These are phyloP conservation scores for Temnopleurus reevesii DNA, from an alignment of 53 echinoderm and acorn worm genomes.

Conservation along the genomic window DNA sequence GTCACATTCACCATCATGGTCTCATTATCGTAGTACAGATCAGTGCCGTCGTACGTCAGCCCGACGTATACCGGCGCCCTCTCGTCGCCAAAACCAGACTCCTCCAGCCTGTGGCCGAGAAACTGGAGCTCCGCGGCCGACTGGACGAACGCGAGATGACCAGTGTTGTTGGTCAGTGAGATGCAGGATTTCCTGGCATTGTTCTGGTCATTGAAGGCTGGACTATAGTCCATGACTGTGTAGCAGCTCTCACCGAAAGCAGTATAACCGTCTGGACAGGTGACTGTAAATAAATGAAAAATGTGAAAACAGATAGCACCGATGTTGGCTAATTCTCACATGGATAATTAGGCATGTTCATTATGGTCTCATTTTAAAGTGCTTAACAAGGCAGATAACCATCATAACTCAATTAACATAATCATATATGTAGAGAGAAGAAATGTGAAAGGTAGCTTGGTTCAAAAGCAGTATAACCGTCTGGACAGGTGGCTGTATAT, in stretches of 20 bases:
- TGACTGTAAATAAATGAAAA: constrained; percentile 56
- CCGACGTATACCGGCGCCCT: constrained; percentile 55
- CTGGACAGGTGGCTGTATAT: constrained; percentile 71
- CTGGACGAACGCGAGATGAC: constrained; percentile 67
- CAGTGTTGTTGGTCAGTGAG: constrained; percentile 56
- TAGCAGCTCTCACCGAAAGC: constrained; percentile 69
- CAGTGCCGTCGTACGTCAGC: constrained; percentile 23
- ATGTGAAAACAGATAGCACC: too few species aligned
- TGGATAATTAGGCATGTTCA: too few species aligned
- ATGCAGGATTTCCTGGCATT: constrained; percentile 56
- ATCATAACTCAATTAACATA: too few species aligned
- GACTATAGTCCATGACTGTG: constrained; percentile 46
- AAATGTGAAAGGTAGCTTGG: too few species aligned
- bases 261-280: constrained; percentile 64
- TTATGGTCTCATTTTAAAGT: too few species aligned
- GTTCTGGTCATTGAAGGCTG: constrained; percentile 29
- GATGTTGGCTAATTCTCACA: too few species aligned
- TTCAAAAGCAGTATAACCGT: constrained; percentile 41
- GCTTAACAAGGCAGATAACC: too few species aligned
- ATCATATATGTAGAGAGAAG: too few species aligned
- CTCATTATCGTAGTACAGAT: constrained; percentile 52
- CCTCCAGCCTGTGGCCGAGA: constrained; percentile 64
- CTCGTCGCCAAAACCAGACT: constrained; percentile 19
- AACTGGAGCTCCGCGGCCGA: constrained; percentile 60
- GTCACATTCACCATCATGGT: constrained; percentile 55